Conservation (phyloP, 2,888 invertebrate genomes). For the Latheticus oryzae region DNA sequence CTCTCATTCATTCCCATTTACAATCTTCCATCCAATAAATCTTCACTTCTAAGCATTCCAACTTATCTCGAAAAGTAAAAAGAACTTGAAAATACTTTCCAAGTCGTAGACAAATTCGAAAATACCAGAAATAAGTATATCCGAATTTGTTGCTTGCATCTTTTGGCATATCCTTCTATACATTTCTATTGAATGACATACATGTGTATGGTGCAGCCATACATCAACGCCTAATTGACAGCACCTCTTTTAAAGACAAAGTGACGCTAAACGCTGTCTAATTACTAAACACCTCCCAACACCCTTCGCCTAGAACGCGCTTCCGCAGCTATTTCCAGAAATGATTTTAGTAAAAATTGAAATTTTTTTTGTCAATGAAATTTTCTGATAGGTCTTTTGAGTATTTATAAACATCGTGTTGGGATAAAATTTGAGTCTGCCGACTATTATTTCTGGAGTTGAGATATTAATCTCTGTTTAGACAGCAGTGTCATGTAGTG, state of each 20-base stretch:
- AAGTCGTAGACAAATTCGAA: constrained; percentile 60
- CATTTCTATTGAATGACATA: constrained; percentile 39
- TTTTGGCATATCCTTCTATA: constrained; percentile 45
- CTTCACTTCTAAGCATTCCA: constrained; percentile 10
- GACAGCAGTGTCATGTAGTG: constrained; percentile 63
- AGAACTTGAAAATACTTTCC: constrained; percentile 34
- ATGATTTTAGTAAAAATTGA: no score
- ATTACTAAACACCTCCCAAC: constrained; percentile 58
- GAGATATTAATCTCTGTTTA: constrained; percentile 63
- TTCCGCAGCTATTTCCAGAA: constrained; percentile 60
- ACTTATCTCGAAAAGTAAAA: constrained; percentile 9
- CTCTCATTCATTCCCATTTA: constrained; percentile 1
- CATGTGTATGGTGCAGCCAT: constrained; percentile 59
- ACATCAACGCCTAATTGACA: constrained; percentile 67
- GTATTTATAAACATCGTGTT: constrained; percentile 9
- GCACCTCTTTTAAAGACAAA: constrained; percentile 65
- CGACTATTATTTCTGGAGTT: constrained; percentile 54
- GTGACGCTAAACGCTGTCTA: constrained; percentile 67
- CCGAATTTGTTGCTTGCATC: constrained; percentile 39
- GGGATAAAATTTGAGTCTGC: not conserved
- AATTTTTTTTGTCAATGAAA: no score
- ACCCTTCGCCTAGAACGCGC: constrained; percentile 50
- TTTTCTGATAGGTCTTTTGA: no score
- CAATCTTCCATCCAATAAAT: constrained; percentile 16
- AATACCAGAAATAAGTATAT: constrained; percentile 55